phyloP scores from a whole-genome alignment of 2,888 invertebrate genomes.

The Epinotia bilunana region DNA sequence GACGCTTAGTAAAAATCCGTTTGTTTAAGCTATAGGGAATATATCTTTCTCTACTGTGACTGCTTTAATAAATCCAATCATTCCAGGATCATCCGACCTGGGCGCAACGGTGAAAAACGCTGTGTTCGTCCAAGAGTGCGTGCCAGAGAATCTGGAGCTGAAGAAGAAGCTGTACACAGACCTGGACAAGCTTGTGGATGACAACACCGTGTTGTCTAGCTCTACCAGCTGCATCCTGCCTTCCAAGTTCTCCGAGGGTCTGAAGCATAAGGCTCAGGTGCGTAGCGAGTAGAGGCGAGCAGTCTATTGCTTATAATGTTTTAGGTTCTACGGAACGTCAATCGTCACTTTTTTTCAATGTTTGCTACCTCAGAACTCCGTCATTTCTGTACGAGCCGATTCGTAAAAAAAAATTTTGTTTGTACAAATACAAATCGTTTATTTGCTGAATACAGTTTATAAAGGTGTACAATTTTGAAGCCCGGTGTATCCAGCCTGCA shows the following conservation, averaged over 20 bases:
- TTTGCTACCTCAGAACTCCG: too few relatives aligned
- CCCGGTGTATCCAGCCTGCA: too few relatives aligned
- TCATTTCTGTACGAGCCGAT: too few relatives aligned
- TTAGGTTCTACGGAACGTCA: background rate
- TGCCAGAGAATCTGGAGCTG: slow-evolving; percentile 94
- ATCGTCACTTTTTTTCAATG: too few relatives aligned
- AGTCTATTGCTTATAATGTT: too few relatives aligned
- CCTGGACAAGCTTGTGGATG: slow-evolving; percentile 90
- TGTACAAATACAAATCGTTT: too few relatives aligned
- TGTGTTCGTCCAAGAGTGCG: slow-evolving; percentile 95
- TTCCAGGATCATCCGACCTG: slow-evolving; percentile 87
- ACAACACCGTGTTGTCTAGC: slow-evolving; percentile 93
- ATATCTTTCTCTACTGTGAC: too few relatives aligned
- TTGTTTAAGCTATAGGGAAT: too few relatives aligned
- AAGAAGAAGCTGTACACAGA: slow-evolving; percentile 92
- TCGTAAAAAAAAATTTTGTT: too few relatives aligned
- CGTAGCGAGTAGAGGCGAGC: background rate
- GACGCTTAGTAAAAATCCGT: too few relatives aligned
- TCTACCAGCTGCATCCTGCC: slow-evolving; percentile 97
- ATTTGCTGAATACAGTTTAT: too few relatives aligned
- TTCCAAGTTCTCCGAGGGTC: slow-evolving; percentile 91
- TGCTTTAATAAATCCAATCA: slow-evolving; percentile 7
- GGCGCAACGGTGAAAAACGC: slow-evolving; percentile 90
- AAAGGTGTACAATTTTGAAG: too few relatives aligned
- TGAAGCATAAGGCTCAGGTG: slow-evolving; percentile 88